phyloP scores from a whole-genome alignment of 2,888 invertebrate genomes.

The Osmoderma eremita region DNA sequence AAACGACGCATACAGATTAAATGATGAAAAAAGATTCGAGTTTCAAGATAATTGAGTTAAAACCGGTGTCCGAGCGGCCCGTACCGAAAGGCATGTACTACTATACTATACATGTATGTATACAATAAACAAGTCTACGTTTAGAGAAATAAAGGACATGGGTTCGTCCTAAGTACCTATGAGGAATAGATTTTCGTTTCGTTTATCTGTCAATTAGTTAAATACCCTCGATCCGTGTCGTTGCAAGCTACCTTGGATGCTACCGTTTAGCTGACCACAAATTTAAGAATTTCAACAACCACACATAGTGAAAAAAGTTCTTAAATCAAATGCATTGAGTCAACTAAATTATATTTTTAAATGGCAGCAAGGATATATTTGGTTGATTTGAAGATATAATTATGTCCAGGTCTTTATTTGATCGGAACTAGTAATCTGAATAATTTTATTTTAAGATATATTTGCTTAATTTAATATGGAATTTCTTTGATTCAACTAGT shows the following conservation, averaged over 20 bases:
- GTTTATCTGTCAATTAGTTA: conserved; percentile 28
- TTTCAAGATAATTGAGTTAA: conserved; percentile 60
- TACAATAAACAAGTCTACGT: conserved; percentile 52
- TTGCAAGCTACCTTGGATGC: neutral
- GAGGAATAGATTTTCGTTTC: conserved; percentile 18
- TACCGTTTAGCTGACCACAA: too few species aligned
- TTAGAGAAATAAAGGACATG: neutral
- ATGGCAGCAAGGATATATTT: too few species aligned
- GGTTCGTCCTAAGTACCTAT: conserved; percentile 3
- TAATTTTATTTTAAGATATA: too few species aligned
- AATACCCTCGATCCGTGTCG: conserved; percentile 29
- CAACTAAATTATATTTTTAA: too few species aligned
- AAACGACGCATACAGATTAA: conserved; percentile 51
- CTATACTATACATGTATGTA: conserved; percentile 46
- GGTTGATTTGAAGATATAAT: too few species aligned
- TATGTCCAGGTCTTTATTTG: too few species aligned
- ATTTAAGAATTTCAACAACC: too few species aligned
- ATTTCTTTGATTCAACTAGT: too few species aligned
- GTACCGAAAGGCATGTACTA: conserved; percentile 46
- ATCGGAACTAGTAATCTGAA: too few species aligned
- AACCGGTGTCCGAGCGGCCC: conserved; percentile 49
- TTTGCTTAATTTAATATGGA: too few species aligned
- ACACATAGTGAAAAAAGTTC: too few species aligned
- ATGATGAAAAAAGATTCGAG: conserved; percentile 53
- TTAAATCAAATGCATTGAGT: too few species aligned